A percentile compares a stretch with the other conserved stretches of the same genome.
Evolutionary conservation across 2,797 vertebrate genomes (phyloP).

Genomic region (Carcharodon carcharias): DNA sequence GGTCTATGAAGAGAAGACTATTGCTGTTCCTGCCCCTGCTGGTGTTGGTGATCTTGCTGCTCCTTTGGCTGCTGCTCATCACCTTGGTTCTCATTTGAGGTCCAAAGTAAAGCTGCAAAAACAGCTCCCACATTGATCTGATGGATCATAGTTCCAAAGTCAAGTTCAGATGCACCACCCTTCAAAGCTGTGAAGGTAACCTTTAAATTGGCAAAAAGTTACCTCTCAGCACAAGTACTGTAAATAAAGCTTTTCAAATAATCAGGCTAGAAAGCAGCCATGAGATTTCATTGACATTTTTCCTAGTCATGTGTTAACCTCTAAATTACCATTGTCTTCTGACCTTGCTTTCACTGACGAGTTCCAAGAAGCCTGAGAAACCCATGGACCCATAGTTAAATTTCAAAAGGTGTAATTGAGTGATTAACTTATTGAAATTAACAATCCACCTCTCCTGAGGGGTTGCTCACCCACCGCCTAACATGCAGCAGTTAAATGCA

Average conservation of each 20-base stretch:
- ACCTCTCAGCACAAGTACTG: neutral
- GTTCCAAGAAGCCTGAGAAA: neutral
- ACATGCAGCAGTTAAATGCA: neutral
- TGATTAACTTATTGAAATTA: neutral
- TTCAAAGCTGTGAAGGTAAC: neutral
- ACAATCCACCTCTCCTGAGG: neutral
- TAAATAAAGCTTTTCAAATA: neutral
- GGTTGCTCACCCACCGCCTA: neutral
- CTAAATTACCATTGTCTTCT: neutral
- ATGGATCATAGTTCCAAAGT: neutral
- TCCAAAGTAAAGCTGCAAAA: neutral
- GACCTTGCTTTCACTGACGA: neutral
- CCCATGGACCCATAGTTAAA: neutral
- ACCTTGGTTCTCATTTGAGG: neutral
- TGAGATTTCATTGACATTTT: neutral
- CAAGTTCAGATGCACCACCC: neutral
- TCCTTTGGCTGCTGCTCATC: no score
- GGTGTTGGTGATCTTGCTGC: no score
- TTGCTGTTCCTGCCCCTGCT: no score
- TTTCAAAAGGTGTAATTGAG: no score
- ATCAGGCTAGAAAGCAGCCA: neutral
- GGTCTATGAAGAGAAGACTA: no score
- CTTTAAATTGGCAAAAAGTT: neutral
- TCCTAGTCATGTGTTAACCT: neutral
- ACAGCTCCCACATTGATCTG: neutral